phyloP scores from a whole-genome alignment of 2,113 vertebrate genomes.

The Gymnarchus niloticus region DNA sequence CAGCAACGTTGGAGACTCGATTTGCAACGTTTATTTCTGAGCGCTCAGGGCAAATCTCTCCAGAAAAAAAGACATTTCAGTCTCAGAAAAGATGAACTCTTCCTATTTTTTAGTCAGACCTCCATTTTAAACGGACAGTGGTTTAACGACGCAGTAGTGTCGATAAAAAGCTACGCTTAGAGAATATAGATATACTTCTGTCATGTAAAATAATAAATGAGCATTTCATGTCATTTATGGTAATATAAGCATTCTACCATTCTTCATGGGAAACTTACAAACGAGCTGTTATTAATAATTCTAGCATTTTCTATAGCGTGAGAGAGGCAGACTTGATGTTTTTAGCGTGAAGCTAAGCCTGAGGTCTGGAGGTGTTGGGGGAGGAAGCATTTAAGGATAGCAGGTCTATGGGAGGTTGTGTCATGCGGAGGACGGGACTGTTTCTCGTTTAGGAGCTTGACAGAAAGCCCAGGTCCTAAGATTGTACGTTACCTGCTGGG shows the following conservation, averaged over 20 bases:
- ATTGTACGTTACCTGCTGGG: conserved; percentile 98
- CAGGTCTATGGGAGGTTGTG: conserved; percentile 24
- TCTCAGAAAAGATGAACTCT: conserved; percentile 33
- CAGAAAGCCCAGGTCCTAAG: conserved; percentile 46
- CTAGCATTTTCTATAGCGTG: neutral
- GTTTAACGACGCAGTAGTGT: neutral
- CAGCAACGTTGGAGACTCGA: conserved; percentile 27
- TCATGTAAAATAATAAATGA: conserved; percentile 38
- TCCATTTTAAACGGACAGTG: conserved; percentile 33
- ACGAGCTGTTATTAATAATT: neutral
- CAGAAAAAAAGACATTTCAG: conserved; percentile 42
- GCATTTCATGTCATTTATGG: conserved; percentile 25
- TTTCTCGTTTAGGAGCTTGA: conserved; percentile 18
- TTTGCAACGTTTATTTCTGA: conserved; percentile 31
- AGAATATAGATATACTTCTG: neutral
- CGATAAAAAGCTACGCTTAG: neutral
- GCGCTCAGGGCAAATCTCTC: conserved; percentile 30
- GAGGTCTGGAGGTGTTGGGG: conserved; percentile 26
- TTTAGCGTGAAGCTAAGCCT: neutral
- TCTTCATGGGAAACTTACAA: conserved; percentile 2
- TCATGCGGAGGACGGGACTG: conserved; percentile 37
- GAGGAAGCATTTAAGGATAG: neutral
- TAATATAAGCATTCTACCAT: neutral
- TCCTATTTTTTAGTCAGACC: conserved; percentile 28
- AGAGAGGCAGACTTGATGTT: neutral